Conservation (phyloP, 2,113 vertebrate species). For the Dasyurus viverrinus region DNA sequence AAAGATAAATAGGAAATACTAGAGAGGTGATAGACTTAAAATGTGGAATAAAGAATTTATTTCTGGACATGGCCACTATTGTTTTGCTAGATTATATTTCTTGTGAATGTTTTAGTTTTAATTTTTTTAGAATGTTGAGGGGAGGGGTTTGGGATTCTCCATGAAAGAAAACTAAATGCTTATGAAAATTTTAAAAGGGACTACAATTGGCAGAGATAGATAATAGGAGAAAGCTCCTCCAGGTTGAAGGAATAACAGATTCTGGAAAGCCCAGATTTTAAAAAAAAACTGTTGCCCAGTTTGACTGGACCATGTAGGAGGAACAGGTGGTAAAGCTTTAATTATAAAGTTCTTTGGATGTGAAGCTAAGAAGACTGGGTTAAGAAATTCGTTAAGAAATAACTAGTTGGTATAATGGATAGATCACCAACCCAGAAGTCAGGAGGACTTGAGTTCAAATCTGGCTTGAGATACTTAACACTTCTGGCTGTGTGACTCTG, state of each 20-base stretch:
- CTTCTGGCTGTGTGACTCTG: too few relatives aligned
- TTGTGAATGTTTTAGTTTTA: neutral
- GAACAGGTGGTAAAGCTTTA: neutral
- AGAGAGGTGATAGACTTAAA: neutral
- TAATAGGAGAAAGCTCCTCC: neutral
- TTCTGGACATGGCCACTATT: neutral
- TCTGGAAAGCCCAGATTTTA: neutral
- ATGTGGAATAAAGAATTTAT: neutral
- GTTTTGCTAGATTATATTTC: too few relatives aligned
- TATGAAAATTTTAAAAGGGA: neutral
- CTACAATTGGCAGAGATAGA: neutral
- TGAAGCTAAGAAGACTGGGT: neutral
- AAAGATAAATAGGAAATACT: neutral
- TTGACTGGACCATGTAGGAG: neutral
- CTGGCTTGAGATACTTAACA: too few relatives aligned
- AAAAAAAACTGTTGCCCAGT: neutral
- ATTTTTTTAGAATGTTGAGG: neutral
- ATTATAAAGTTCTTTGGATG: too few relatives aligned
- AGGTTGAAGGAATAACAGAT: neutral
- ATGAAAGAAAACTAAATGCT: too few relatives aligned
- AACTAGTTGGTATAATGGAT: neutral
- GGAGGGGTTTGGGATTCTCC: too few relatives aligned
- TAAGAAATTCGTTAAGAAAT: slow-evolving; percentile 49
- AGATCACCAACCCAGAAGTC: too few relatives aligned
- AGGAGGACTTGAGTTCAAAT: too few relatives aligned